Evolutionary conservation across 2,113 vertebrate species (phyloP), one percentile per base, ranked within the genome.

Genomic region (Lethenteron reissneri): DNA sequence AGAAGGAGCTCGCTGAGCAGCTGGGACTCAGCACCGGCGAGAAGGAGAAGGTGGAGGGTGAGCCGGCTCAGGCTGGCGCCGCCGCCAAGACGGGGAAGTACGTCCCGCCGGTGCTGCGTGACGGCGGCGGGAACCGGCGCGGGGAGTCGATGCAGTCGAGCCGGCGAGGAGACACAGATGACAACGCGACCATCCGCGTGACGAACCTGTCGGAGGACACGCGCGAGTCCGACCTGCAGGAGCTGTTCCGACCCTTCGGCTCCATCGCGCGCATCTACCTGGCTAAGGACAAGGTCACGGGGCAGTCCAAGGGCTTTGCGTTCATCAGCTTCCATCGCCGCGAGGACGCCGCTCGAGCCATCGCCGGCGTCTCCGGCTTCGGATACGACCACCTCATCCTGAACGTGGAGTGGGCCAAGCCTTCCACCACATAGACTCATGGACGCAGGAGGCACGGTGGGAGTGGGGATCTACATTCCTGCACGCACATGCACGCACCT

Each of bases 191-290:
- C 12, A 95, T 96, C 80, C 90, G 92, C 0, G 92, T 97, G 74
- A 97, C 92, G 77, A 96, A 96, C 79, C 81, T 97, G 72, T 97
- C 92, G 0, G 92, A 97, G 83, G 92, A 97, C 81, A 97, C 92
- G 0, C 85, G 92, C 0, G 92, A 97, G 81, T 95, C 92, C 0
- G 92, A 97, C 75, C 78, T 97, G 72, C 92, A 97, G 82, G 92
- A 97, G 79, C 89, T 97, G 1, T 97, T 97, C 81, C 84, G 92
- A 19, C 92, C 92, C 2, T 97, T 97, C 1, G 92, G 92, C 59
- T 92, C 92, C 76, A 97, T 97, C 76, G 96, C 92, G 1, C 85
- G 92, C 72, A 97, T 97, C 74, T 97, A 97, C 72, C 75, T 97
- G 78, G 92, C 92, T 57, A 97, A 97, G 80, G 92, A 97, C 79